Evolutionary conservation across 2,888 invertebrate genomes (phyloP).

Genomic region (Dynastes hyllus): DNA sequence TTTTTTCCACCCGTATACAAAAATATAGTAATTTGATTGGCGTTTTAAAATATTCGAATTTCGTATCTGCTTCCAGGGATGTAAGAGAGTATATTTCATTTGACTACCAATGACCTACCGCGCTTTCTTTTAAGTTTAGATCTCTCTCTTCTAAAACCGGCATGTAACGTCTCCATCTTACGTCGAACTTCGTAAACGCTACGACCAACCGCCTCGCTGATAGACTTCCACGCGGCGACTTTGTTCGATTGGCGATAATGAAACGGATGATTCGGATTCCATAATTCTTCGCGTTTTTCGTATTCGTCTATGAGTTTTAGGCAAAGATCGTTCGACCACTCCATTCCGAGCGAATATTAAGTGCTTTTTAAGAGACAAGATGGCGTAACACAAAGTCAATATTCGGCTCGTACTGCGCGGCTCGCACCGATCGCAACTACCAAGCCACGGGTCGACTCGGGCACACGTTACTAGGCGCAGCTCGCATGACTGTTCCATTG

Average conservation of each 20-base stretch:
- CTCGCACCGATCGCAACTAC: neutral
- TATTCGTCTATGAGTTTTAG: slow-evolving; percentile 28
- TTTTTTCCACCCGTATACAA: too few relatives aligned
- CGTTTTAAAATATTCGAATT: too few relatives aligned
- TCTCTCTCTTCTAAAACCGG: slow-evolving; percentile 22
- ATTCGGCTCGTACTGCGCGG: neutral
- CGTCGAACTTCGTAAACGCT: slow-evolving; percentile 14
- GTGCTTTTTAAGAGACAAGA: neutral
- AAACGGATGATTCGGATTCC: slow-evolving; percentile 24
- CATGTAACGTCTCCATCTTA: slow-evolving; percentile 31
- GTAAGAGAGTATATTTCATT: too few relatives aligned
- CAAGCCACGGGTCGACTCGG: neutral
- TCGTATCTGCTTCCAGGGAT: too few relatives aligned
- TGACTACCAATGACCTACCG: neutral
- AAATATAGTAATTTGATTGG: too few relatives aligned
- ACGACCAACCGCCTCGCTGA: slow-evolving; percentile 11
- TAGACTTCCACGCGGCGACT: slow-evolving; percentile 24
- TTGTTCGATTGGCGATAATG: slow-evolving; percentile 11
- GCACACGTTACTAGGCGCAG: neutral
- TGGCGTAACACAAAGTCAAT: neutral
- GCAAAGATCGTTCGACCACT: slow-evolving; percentile 14
- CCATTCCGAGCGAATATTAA: neutral
- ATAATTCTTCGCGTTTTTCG: slow-evolving; percentile 22
- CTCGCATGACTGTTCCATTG: neutral
- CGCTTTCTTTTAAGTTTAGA: slow-evolving; percentile 13